These are phyloP conservation scores for Geotrypetes seraphini DNA, from an alignment of 2,797 vertebrate genomes.

Conservation along the genomic window DNA sequence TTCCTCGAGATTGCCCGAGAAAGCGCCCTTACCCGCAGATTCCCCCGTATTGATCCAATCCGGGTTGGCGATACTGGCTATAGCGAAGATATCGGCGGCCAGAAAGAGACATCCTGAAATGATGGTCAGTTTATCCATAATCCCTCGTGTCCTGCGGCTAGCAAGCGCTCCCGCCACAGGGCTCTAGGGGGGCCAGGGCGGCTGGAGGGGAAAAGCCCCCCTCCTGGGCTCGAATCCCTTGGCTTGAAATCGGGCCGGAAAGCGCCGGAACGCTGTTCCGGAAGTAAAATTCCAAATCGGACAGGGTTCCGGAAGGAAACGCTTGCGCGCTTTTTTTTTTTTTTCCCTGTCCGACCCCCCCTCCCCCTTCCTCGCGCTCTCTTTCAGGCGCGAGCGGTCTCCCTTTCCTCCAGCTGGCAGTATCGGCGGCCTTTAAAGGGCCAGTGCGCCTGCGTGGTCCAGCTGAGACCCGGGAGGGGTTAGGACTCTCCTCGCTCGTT, in stretches of 20 bases:
- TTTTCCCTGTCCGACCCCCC: no score
- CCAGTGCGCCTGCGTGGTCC: neutral
- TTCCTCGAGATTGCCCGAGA: no score
- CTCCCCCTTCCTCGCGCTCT: no score
- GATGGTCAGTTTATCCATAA: slow-evolving; percentile 95
- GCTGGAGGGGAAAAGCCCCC: slow-evolving; percentile 17
- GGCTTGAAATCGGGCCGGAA: slow-evolving; percentile 22
- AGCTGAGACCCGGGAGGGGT: no score
- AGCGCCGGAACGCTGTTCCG: slow-evolving; percentile 27
- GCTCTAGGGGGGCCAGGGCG: slow-evolving; percentile 41
- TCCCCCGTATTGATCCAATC: slow-evolving; percentile 95
- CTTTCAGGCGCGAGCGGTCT: no score
- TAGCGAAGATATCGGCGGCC: slow-evolving; percentile 90
- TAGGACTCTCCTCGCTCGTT: no score
- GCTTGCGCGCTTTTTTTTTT: no score
- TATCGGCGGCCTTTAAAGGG: neutral
- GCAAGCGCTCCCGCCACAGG: slow-evolving; percentile 39
- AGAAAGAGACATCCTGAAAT: slow-evolving; percentile 95
- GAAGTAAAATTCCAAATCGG: slow-evolving; percentile 27
- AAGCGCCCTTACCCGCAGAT: slow-evolving; percentile 73
- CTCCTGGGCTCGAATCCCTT: slow-evolving; percentile 23
- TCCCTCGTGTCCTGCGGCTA: slow-evolving; percentile 44
- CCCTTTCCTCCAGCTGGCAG: no score
- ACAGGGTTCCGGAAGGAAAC: neutral
- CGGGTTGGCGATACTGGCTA: slow-evolving; percentile 88